Evolutionary conservation across 2,888 invertebrate genomes (phyloP), one percentile per base, ranked within the genome.

Genomic region (Tetragonula carbonaria): DNA sequence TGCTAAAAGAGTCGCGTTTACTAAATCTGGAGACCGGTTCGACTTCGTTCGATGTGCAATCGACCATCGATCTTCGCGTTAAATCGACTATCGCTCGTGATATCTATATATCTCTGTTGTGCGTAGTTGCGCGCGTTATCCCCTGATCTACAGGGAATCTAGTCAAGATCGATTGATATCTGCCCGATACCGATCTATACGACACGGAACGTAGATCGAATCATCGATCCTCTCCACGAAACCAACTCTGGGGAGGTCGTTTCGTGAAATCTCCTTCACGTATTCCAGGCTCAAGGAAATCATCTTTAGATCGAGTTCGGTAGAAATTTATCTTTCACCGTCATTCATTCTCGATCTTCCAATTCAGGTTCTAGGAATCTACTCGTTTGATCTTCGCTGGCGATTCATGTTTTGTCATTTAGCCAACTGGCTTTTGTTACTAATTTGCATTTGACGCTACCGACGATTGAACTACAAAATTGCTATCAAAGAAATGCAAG

Each of bases 1-100:
- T 74, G 28, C 68, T 73, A 62, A 80, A 55, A 66, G 73, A 74
- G 62, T 74, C 62, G 33, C 38, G 59, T 79, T 76, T 80, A 85
- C 86, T 88, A 89, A 88, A 89, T 88, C 89, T 79, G 82, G 78
- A 16, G 53, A 71, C 67, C 74, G 80, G 45, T 87, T 85, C 87
- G 86, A 90, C 84, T 81, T 88, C 88, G 90, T 90, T 86, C 87
- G 86, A 85, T 85, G 91, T 86, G 87, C 90, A 90, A 92, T 92
- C 90, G 88, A 73, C 89, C 90, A 91, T 91, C 92, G 90, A 91
- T 92, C 92, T 90, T 88, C 76, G 84, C 78, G 86, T 87, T 88
- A 89, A 89, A 89, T 33, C 33, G 33, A 33, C 80, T 67, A 70
- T 73, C 81, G 86, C 83, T 85, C 78, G 78, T 78, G 80, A 80